phyloP scores from a whole-genome alignment of 2,113 vertebrate species.

The Clarias magur region DNA sequence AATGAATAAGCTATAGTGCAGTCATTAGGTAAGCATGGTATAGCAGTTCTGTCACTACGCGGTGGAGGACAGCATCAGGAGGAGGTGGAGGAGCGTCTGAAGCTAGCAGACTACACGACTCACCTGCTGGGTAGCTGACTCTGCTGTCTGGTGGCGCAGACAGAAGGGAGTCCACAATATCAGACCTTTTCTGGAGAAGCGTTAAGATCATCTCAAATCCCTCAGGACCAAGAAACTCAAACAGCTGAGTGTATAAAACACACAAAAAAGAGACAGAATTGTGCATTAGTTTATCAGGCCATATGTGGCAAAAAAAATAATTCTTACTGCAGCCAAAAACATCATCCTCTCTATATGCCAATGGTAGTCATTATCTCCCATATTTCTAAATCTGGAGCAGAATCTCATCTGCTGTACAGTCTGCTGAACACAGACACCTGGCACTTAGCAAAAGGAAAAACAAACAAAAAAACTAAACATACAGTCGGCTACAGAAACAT shows the following conservation, averaged over 20 bases:
- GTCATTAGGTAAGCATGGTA: background rate
- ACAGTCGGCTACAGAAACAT: background rate
- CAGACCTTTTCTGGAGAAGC: conserved; percentile 83
- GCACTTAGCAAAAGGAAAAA: conserved; percentile 57
- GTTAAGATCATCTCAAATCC: conserved; percentile 93
- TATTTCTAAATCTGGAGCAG: conserved; percentile 47
- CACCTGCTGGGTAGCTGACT: conserved; percentile 79
- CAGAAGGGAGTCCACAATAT: conserved; percentile 82
- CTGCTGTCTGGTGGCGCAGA: conserved; percentile 74
- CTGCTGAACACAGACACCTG: conserved; percentile 67
- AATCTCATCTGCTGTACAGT: conserved; percentile 62
- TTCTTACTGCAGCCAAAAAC: conserved; percentile 42
- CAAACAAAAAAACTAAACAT: background rate
- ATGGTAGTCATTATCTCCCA: conserved; percentile 65
- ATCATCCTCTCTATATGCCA: conserved; percentile 45
- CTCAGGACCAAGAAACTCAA: conserved; percentile 92
- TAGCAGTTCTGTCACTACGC: background rate
- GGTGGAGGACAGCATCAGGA: background rate
- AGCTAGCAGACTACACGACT: conserved; percentile 40
- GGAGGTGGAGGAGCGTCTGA: background rate
- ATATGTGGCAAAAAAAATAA: conserved; percentile 22
- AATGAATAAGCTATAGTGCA: background rate
- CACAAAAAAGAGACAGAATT: conserved; percentile 9
- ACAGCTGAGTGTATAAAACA: conserved; percentile 74
- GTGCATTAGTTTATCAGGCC: background rate